A percentile compares a stretch with the other conserved stretches of the same genome.
phyloP scores from a whole-genome alignment of 2,797 vertebrate species.

The Intellagama lesueurii region DNA sequence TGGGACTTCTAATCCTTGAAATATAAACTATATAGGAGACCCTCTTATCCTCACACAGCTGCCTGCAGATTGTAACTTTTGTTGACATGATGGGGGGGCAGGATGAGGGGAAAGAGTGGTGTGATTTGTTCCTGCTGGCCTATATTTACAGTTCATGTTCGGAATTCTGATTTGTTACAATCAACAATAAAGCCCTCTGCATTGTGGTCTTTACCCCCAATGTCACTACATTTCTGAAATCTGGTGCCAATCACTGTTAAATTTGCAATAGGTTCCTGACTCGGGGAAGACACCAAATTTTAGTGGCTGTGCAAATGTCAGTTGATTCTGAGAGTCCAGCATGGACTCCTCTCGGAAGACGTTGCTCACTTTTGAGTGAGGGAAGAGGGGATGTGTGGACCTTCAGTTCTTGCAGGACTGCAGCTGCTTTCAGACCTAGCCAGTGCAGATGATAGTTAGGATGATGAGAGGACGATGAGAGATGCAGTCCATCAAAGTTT shows the following conservation, averaged over 20 bases:
- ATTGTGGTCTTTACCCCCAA: not conserved
- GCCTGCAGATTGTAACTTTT: slow-evolving; percentile 8
- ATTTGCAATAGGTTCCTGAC: not conserved
- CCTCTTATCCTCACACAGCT: slow-evolving; percentile 7
- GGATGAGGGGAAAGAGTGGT: not conserved
- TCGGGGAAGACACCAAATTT: too few species aligned
- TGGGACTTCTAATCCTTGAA: slow-evolving; percentile 19
- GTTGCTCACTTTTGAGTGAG: too few species aligned
- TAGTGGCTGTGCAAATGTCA: too few species aligned
- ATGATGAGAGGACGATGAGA: not conserved
- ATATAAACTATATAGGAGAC: slow-evolving; percentile 18
- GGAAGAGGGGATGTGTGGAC: too few species aligned
- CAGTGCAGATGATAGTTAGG: too few species aligned
- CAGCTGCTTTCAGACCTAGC: too few species aligned
- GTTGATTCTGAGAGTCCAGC: too few species aligned
- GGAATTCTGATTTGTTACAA: not conserved
- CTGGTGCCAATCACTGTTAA: not conserved
- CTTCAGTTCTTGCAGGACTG: too few species aligned
- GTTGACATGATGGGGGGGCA: not conserved
- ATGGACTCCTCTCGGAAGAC: too few species aligned
- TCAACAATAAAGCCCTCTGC: not conserved
- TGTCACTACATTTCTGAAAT: not conserved
- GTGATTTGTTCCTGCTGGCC: not conserved
- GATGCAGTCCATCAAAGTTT: not conserved
- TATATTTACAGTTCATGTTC: not conserved